Base-by-base conservation (phyloP, 2,113 vertebrate species). In the Tylochromis polylepis region DNA sequence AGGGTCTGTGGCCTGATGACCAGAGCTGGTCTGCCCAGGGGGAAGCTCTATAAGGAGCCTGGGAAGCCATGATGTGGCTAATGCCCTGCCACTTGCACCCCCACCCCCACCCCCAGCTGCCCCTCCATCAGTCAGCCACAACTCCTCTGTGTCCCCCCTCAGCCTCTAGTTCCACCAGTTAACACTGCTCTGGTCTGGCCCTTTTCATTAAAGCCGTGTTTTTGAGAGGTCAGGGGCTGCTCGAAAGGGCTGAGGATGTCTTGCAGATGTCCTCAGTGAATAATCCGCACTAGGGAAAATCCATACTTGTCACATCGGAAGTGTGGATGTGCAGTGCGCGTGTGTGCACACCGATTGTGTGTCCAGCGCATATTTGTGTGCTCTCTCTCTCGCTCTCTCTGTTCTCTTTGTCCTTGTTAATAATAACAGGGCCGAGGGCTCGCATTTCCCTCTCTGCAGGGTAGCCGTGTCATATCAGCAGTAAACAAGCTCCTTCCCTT, bases 401-500 rank as follows among this genome's bases (percentile, higher is more conserved):
- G 96, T 96, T 96, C 96, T 97, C 95, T 97, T 96, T 96, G 96
- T 97, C 96, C 96, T 97, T 97, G 96, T 97, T 97, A 97, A 97
- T 97, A 97, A 97, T 97, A 97, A 96, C 96, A 96, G 96, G 96
- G 95, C 95, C 95, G 95, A 95, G 95, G 95, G 96, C 93, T 94
- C 90, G 85, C 95, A 95, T 96, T 96, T 96, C 96, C 96, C 93
- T 95, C 96, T 95, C 95, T 94, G 95, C 96, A 95, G 96, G 96
- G 95, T 96, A 95, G 95, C 94, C 93, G 94, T 96, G 96, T 96
- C 95, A 96, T 96, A 95, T 95, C 96, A 94, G 95, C 95, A 93
- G 95, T 97, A 97, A 97, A 96, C 96, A 96, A 97, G 95, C 96
- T 94, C 91, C 95, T 94, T 95, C 93, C 95, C 95, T 96, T 96